A percentile compares a stretch with the other conserved stretches of the same genome.
These are phyloP conservation scores for Pristiophorus japonicus DNA, from an alignment of 2,113 vertebrate genomes.

Conservation along the genomic window DNA sequence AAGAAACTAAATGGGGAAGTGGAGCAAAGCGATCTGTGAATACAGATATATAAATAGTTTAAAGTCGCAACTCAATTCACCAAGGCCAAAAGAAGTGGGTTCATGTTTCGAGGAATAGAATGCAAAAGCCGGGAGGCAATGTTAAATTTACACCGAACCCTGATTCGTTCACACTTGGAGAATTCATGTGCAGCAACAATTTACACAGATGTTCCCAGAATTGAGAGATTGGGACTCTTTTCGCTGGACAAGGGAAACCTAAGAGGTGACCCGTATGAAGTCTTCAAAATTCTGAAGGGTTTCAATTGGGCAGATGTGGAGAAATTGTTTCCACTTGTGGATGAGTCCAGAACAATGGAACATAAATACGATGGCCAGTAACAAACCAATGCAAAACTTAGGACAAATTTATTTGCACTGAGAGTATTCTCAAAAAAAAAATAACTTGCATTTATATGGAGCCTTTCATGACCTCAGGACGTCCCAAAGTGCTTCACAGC, in stretches of 20 bases:
- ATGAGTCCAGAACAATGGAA: too few species aligned
- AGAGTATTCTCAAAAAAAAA: too few species aligned
- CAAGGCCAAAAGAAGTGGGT: neutral
- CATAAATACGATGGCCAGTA: too few species aligned
- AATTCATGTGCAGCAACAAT: neutral
- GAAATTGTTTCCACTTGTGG: too few species aligned
- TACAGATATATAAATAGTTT: neutral
- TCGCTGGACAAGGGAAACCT: neutral
- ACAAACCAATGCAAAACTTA: too few species aligned
- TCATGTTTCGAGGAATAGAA: neutral
- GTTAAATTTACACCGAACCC: neutral
- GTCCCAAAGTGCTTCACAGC: too few species aligned
- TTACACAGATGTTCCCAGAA: neutral
- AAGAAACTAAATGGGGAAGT: neutral
- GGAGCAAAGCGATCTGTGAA: neutral
- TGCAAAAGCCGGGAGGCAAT: neutral
- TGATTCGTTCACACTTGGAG: neutral
- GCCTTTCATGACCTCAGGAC: too few species aligned
- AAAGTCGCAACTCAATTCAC: neutral
- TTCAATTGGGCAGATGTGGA: too few species aligned
- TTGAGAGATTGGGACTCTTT: neutral
- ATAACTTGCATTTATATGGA: too few species aligned
- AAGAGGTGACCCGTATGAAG: neutral
- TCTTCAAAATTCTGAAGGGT: neutral
- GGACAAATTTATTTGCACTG: too few species aligned